A percentile compares a stretch with the other conserved stretches of the same genome.
These are phyloP conservation scores for Mactromeris polynyma DNA, from an alignment of 2,888 invertebrate genomes.

Conservation along the genomic window DNA sequence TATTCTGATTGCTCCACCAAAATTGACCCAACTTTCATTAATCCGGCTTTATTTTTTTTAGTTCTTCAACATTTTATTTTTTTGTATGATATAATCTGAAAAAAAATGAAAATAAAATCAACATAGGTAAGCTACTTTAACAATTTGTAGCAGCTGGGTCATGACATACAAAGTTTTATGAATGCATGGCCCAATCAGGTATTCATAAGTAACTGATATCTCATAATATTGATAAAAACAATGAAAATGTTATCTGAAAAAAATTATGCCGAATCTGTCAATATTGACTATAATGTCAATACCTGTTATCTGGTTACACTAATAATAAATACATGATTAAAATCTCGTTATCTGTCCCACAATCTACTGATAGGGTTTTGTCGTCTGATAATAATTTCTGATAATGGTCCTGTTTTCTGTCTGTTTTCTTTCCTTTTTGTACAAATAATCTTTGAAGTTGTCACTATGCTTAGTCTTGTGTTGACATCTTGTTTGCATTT, in stretches of 20 bases:
- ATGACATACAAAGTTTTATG: too few species aligned
- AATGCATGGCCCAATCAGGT: too few species aligned
- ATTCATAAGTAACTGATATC: background rate
- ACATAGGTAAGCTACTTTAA: too few species aligned
- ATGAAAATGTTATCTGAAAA: slow-evolving; percentile 3
- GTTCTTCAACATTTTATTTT: too few species aligned
- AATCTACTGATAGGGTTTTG: background rate
- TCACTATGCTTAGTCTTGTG: background rate
- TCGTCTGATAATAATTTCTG: background rate
- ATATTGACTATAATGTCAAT: background rate
- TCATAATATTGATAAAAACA: slow-evolving; percentile 6
- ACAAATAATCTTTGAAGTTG: slow-evolving; percentile 7
- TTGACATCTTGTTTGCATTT: slow-evolving; percentile 3
- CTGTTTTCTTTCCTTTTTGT: background rate
- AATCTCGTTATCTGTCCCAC: background rate
- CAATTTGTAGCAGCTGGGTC: too few species aligned
- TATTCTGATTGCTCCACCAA: too few species aligned
- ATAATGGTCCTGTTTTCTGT: slow-evolving; percentile 1
- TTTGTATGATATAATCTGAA: too few species aligned
- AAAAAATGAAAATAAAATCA: too few species aligned
- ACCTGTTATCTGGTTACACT: background rate
- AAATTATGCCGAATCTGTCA: background rate
- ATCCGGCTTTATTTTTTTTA: too few species aligned
- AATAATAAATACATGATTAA: background rate
- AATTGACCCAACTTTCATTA: too few species aligned